A percentile compares a stretch with the other conserved stretches of the same genome.
These are phyloP conservation scores for Plutomurus gul DNA, from an alignment of 1,140 invertebrate genomes.

Conservation along the genomic window DNA sequence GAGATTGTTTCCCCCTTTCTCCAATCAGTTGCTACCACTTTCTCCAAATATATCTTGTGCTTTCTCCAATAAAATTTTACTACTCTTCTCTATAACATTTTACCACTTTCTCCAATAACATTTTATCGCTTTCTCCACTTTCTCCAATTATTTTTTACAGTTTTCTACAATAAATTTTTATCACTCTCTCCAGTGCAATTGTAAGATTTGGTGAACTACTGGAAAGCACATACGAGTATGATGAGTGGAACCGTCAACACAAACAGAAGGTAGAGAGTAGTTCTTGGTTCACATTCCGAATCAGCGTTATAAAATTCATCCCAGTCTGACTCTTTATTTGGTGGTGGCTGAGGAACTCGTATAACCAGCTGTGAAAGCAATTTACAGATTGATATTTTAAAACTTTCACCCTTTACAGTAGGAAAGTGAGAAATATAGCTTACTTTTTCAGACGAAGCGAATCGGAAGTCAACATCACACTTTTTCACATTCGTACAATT, in stretches of 20 bases:
- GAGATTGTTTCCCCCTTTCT: too few species aligned
- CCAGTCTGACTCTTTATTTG: conserved; percentile 61
- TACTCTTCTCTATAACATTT: neutral
- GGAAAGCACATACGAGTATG: conserved; percentile 73
- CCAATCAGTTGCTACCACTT: too few species aligned
- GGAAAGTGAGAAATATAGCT: neutral
- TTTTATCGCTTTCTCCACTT: neutral
- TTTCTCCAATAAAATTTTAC: neutral
- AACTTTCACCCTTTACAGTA: neutral
- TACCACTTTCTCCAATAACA: neutral
- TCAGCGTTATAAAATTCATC: conserved; percentile 74
- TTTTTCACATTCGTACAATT: conserved; percentile 58
- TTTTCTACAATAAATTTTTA: neutral
- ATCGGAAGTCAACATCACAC: conserved; percentile 71
- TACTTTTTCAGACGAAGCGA: conserved; percentile 62
- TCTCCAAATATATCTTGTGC: neutral
- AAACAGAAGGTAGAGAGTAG: conserved; percentile 70
- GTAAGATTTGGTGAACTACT: conserved; percentile 47
- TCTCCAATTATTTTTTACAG: neutral
- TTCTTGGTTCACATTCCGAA: conserved; percentile 74
- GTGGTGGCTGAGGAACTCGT: conserved; percentile 54
- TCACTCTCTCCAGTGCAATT: neutral
- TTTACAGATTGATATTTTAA: conserved; percentile 59
- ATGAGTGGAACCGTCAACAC: conserved; percentile 71
- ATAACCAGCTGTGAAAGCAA: conserved; percentile 69